Evolutionary conservation across 2,888 invertebrate genomes (phyloP).

Genomic region (Drosophila multiciliata): DNA sequence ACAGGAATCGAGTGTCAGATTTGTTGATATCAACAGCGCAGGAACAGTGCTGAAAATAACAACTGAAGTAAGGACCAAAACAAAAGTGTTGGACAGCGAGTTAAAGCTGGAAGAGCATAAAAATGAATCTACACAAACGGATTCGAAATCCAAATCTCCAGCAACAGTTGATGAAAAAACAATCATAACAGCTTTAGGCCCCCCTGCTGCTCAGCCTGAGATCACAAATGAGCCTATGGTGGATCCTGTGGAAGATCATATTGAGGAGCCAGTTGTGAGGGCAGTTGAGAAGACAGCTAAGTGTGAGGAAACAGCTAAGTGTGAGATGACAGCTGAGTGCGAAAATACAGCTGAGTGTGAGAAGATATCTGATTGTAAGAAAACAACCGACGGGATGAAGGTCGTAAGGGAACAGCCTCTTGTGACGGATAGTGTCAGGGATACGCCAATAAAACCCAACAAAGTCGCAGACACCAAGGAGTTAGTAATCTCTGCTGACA

Average conservation of each 20-base stretch:
- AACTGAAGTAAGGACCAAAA: neutral
- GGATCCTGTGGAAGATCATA: neutral
- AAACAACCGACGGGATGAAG: neutral
- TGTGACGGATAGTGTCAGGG: neutral
- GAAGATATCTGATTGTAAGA: neutral
- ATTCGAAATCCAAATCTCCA: neutral
- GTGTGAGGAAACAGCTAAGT: neutral
- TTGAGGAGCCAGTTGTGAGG: neutral
- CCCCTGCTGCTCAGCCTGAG: neutral
- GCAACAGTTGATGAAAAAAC: neutral
- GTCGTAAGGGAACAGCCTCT: neutral
- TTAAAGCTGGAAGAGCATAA: neutral
- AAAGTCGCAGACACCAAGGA: neutral
- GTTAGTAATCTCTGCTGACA: too few species aligned
- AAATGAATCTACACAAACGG: neutral
- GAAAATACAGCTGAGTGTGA: too few species aligned
- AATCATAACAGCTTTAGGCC: neutral
- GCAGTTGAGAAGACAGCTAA: neutral
- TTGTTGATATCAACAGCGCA: slow-evolving; percentile 68
- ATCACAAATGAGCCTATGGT: neutral
- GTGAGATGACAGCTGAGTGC: too few species aligned
- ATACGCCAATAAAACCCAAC: neutral
- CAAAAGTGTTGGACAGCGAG: neutral
- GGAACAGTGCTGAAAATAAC: slow-evolving; percentile 3
- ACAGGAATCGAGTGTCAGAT: slow-evolving; percentile 78